These are phyloP conservation scores for Dendronephthya gigantea DNA, from an alignment of 64 coral and sea anemone species.

Conservation along the genomic window DNA sequence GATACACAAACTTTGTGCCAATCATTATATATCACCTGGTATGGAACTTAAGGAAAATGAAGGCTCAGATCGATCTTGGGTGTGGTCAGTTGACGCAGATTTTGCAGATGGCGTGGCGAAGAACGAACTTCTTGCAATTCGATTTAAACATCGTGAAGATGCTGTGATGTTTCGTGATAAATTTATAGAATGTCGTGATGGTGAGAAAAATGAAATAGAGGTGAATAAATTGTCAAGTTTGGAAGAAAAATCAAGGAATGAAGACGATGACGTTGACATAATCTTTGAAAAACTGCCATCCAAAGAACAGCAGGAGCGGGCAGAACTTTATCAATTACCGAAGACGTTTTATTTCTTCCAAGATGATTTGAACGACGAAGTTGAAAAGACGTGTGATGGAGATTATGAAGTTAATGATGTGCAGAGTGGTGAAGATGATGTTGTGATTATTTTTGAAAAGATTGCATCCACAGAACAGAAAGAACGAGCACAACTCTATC, in stretches of 20 bases:
- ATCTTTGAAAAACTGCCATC: not conserved
- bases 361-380: not conserved
- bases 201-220: not conserved
- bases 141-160: conserved; percentile 41
- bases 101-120: conserved; percentile 48
- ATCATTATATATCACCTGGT: conserved; percentile 50
- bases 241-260: not conserved
- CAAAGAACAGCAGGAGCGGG: not conserved
- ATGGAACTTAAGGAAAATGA: conserved; percentile 49
- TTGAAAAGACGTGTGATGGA: not conserved
- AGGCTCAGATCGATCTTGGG: conserved; percentile 55
- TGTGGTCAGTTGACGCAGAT: conserved; percentile 63
- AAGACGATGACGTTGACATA: not conserved
- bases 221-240: not conserved
- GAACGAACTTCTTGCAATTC: conserved; percentile 45
- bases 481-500: not conserved
- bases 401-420: not conserved
- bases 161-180: conserved; percentile 43
- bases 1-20: conserved; percentile 72
- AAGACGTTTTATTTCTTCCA: not conserved
- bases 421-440: not conserved
- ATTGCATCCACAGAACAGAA: not conserved
- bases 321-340: not conserved
- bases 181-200: conserved; percentile 47
- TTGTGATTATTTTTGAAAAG: not conserved